Evolutionary conservation across 2,888 invertebrate species (phyloP).

Genomic region (Lymantria dispar): DNA sequence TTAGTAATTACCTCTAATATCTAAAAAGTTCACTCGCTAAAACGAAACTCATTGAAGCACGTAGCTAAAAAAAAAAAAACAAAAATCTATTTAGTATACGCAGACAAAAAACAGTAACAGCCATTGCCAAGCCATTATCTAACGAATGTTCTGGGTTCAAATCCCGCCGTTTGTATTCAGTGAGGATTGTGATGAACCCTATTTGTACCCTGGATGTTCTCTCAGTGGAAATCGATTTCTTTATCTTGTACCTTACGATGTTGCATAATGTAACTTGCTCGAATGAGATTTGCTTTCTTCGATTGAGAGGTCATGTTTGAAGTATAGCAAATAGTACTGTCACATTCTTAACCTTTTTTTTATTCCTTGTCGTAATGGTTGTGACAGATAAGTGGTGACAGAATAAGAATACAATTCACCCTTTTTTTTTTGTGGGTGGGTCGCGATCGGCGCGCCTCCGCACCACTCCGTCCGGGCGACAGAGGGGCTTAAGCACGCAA

Average conservation of each 20-base stretch:
- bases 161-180: constrained; percentile 50
- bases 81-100: constrained; percentile 9
- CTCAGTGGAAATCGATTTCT: constrained; percentile 36
- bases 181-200: constrained; percentile 32
- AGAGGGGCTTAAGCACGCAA: too few relatives aligned
- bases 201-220: constrained; percentile 46
- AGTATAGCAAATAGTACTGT: neutral
- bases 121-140: constrained; percentile 37
- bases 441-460: too few relatives aligned
- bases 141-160: constrained; percentile 26
- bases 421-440: too few relatives aligned
- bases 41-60: too few relatives aligned
- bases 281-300: constrained; percentile 7
- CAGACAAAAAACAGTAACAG: constrained; percentile 6
- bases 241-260: constrained; percentile 30
- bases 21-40: too few relatives aligned
- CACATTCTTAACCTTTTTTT: neutral
- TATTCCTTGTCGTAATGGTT: too few relatives aligned
- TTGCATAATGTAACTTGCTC: constrained; percentile 19
- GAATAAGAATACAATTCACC: too few relatives aligned
- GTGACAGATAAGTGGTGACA: too few relatives aligned
- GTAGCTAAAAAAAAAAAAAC: too few relatives aligned
- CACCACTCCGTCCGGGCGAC: too few relatives aligned
- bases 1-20: too few relatives aligned
- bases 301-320: neutral